Evolutionary conservation across 2,113 vertebrate genomes (phyloP), one percentile per base, ranked within the genome.

Genomic region (Okapia johnstoni): DNA sequence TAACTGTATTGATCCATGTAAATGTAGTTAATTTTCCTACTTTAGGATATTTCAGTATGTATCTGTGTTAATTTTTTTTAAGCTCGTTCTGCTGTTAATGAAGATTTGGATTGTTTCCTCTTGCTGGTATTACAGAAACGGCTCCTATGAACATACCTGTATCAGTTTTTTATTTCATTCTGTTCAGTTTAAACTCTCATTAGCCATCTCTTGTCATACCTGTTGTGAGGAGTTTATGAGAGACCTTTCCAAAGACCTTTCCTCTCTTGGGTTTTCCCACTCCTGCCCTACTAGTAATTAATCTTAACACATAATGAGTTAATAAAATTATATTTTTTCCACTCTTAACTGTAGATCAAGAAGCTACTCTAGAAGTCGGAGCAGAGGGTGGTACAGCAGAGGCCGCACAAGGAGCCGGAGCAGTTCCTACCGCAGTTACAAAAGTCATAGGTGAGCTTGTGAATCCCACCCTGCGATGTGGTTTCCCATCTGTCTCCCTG

Each of bases 281-380:
- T 81, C 48, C n/a, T 58, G 15, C 40, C 36, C 66, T 60, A 10
- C 43, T 9, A 25, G 50, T 70, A 79, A 76, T 36, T 63, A 30
- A n/a, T 55, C 52, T 87, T 50, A 88, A 83, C 36, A 58, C 87
- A 52, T 48, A 43, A 46, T 14, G 15, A 57, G 30, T 89, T n/a
- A 63, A 81, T 25, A 11, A 14, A 80, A n/a, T 54, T 87, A 7
- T 8, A 5, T 40, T 50, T 85, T 95, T 93, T 84, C 73, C 43
- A 7, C 33, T 93, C 1, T 57, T 73, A 63, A 19, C 57, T 95
- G 11, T 33, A 99, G 99, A 83, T 99, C 98, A 13, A 99, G 99
- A 97, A 99, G 99, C 98, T 99, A 99, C 30, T 99, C 99, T 2
- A 99, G 99, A 97, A 99, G 99, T 98, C 98, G 99, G 36, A 99